Conservation (phyloP, 2,113 vertebrate species). For the Mugil cephalus region DNA sequence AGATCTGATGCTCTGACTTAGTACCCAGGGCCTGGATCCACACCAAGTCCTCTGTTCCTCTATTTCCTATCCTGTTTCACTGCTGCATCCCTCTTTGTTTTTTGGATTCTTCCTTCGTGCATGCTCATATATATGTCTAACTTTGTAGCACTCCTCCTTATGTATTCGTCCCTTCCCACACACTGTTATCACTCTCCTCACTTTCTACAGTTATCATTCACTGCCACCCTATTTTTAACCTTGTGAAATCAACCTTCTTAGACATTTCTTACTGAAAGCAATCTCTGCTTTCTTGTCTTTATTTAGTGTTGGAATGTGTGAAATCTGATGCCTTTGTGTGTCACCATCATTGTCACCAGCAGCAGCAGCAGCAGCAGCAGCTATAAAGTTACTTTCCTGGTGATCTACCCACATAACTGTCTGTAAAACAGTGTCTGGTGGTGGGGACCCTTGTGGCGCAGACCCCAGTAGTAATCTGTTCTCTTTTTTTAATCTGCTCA, state of each 20-base stretch:
- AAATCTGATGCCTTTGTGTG: slow-evolving; percentile 7
- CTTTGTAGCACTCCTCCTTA: background rate
- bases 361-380: slow-evolving; percentile 12
- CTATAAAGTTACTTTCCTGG: background rate
- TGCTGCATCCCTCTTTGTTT: background rate
- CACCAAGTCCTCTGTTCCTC: background rate
- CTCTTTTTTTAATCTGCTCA: slow-evolving; percentile 61
- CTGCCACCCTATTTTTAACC: slow-evolving; percentile 14
- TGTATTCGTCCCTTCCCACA: background rate
- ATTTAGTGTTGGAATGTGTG: background rate
- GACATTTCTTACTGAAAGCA: background rate
- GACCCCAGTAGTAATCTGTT: slow-evolving; percentile 50
- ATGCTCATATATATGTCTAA: background rate
- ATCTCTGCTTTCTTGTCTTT: background rate
- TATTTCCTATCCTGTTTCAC: background rate
- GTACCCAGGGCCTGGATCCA: slow-evolving; percentile 1
- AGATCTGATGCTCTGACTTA: slow-evolving; percentile 7
- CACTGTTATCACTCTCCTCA: background rate
- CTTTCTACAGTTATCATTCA: background rate
- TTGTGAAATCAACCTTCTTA: slow-evolving; percentile 5
- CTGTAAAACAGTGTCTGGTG: slow-evolving; percentile 15
- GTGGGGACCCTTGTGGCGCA: background rate
- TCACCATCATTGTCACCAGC: background rate
- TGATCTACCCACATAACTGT: background rate
- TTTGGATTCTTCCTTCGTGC: background rate